Evolutionary conservation across 2,888 invertebrate genomes (phyloP), one percentile per base, ranked within the genome.

Genomic region (Phortica magna): DNA sequence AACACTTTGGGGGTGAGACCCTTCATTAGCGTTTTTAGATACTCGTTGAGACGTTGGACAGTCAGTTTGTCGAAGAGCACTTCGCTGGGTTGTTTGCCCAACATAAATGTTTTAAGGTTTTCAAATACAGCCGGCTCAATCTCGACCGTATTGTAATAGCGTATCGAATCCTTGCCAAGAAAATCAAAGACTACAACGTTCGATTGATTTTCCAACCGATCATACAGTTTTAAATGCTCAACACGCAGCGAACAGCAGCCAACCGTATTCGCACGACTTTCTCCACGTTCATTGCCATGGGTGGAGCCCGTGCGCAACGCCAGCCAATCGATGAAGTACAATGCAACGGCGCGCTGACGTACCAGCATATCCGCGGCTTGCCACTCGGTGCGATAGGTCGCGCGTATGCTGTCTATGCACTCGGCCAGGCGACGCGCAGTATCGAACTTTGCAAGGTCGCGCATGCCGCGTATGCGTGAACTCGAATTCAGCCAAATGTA

Each of bases 401-500:
- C 94, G 80, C 99, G 94, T 87, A 99, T 98, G 92, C 96, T 96
- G 89, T 97, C 96, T 83, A 99, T 98, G 84, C 94, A 94, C 90
- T 96, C 95, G 84, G 98, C 97, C 74, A 99, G 93, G 87, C 96
- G 95, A 76, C 99, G 93, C 4, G 99, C 99, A 1, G 95, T 98
- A 92, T 99, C 99, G 92, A 99, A 99, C 90, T 99, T 99, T 90
- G 97, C 96, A 96, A 96, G 98, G 94, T 99, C 99, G 90, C 99
- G 99, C 92, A 99, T 98, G 65, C 98, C 98, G 93, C 99, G 99
- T 75, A 99, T 93, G 92, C 98, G 98, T 67, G 98, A 98, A 83
- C 98, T 97, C 31, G 99, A 98, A 93, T 99, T 99, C 88, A 99
- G 93, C 99, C 99, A 99, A 48, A 99, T 96, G 92, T 99, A 99